These are phyloP conservation scores for Brachionus rubens DNA, from an alignment of 1,140 invertebrate genomes.

Conservation along the genomic window DNA sequence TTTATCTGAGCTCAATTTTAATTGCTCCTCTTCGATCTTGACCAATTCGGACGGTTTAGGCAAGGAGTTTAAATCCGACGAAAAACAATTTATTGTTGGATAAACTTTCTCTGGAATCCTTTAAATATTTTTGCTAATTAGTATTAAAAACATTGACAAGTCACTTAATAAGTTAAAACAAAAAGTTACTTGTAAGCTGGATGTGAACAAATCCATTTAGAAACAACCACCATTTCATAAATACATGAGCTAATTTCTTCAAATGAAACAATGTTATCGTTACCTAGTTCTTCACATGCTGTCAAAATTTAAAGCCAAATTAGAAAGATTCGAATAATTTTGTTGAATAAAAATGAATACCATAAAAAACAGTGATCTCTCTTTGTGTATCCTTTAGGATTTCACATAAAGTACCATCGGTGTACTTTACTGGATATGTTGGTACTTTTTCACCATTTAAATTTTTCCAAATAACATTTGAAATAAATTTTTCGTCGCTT, in stretches of 20 bases:
- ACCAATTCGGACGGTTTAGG: neutral
- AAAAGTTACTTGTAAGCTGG: neutral
- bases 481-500: conserved; percentile 5
- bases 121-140: neutral
- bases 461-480: conserved; percentile 30
- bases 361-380: conserved; percentile 43
- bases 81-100: conserved; percentile 18
- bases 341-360: neutral
- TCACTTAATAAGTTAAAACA: too few relatives aligned
- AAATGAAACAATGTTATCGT: conserved; percentile 33
- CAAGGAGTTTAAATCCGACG: neutral
- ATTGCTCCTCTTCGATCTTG: conserved; percentile 9
- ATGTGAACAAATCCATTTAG: conserved; percentile 35
- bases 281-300: conserved; percentile 41
- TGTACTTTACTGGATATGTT: conserved; percentile 24
- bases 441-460: conserved; percentile 30
- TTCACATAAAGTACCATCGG: conserved; percentile 45
- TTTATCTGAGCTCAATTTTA: neutral
- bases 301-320: too few relatives aligned
- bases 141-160: neutral
- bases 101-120: conserved; percentile 17
- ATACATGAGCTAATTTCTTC: conserved; percentile 45
- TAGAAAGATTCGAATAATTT: neutral
- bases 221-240: conserved; percentile 41
- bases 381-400: conserved; percentile 16